These are phyloP conservation scores for Sylvia atricapilla DNA, from an alignment of 2,113 vertebrate species.

Conservation along the genomic window DNA sequence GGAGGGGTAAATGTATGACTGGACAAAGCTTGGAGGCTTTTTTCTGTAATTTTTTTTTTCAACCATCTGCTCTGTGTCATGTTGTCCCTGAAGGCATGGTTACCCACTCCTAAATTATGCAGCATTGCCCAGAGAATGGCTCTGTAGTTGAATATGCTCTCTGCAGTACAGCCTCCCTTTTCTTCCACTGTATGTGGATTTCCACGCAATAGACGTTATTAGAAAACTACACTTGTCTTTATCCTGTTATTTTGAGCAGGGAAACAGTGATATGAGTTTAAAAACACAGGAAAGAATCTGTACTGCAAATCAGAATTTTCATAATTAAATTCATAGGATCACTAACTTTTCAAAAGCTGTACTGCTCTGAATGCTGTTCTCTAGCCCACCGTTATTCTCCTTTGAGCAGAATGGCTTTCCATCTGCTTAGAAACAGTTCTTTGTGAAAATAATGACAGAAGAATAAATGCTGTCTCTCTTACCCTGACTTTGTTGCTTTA, in stretches of 20 bases:
- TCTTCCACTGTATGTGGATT: background rate
- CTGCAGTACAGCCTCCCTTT: background rate
- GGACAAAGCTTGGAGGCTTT: slow-evolving; percentile 13
- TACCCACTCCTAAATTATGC: slow-evolving; percentile 49
- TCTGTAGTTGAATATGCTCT: slow-evolving; percentile 45
- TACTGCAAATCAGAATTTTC: slow-evolving; percentile 8
- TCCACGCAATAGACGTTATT: background rate
- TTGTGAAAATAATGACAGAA: background rate
- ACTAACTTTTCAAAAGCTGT: background rate
- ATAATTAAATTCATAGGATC: background rate
- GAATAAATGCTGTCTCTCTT: background rate
- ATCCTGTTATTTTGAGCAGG: background rate
- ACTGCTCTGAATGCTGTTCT: background rate
- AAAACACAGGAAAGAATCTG: background rate
- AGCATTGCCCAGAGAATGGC: slow-evolving; percentile 69
- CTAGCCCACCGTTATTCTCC: slow-evolving; percentile 6
- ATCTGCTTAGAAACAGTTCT: background rate
- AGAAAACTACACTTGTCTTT: slow-evolving; percentile 21
- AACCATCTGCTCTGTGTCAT: slow-evolving; percentile 11
- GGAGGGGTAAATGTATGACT: background rate
- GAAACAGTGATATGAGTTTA: background rate
- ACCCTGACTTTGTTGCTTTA: background rate
- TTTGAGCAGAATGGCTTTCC: background rate
- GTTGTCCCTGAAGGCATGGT: slow-evolving; percentile 53
- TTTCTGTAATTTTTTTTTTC: background rate